Conservation (phyloP, 2,888 invertebrate species). For the Drosophila rellima region DNA sequence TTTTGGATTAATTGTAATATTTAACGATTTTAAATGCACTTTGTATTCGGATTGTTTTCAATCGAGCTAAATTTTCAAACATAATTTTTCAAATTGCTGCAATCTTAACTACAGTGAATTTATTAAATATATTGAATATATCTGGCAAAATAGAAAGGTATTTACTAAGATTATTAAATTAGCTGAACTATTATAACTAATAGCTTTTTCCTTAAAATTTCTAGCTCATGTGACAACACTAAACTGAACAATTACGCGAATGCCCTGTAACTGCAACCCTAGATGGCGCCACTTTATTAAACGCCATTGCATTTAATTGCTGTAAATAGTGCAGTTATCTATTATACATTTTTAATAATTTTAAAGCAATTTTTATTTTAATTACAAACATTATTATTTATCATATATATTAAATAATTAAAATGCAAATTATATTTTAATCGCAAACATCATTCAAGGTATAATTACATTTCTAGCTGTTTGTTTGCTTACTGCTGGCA, state of each 20-base stretch:
- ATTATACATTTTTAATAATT: neutral
- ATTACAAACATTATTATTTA: neutral
- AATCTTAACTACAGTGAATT: too few species aligned
- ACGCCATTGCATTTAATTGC: neutral
- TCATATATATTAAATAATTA: too few species aligned
- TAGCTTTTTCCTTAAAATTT: too few species aligned
- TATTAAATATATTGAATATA: neutral
- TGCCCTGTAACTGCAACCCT: neutral
- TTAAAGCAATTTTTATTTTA: neutral
- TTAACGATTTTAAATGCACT: too few species aligned
- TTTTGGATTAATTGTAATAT: neutral
- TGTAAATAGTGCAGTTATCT: slow-evolving; percentile 1
- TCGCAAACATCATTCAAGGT: neutral
- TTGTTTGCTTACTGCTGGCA: slow-evolving; percentile 3
- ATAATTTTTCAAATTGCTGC: too few species aligned
- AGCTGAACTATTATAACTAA: too few species aligned
- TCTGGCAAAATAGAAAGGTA: neutral
- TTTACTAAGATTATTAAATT: neutral
- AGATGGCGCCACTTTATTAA: neutral
- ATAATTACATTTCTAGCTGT: neutral
- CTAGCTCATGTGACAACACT: neutral
- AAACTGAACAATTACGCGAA: neutral
- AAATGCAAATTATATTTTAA: neutral
- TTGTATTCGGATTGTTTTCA: too few species aligned
- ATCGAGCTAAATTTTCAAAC: neutral